These are phyloP conservation scores for Oscheius sp. DNA, from an alignment of 1,140 invertebrate genomes.

Conservation along the genomic window DNA sequence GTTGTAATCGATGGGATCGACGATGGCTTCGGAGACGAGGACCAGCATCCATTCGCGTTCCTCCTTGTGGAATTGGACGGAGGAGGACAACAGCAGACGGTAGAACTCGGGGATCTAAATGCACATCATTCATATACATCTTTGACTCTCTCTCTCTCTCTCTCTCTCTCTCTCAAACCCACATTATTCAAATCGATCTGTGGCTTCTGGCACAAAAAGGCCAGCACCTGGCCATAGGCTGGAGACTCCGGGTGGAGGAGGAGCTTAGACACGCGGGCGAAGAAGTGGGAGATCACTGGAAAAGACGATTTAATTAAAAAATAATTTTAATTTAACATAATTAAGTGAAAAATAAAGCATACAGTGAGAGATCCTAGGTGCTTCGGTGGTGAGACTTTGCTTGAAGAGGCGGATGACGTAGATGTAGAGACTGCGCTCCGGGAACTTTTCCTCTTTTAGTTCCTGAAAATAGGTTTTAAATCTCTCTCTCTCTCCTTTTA, in stretches of 20 bases:
- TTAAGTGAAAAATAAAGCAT: background rate
- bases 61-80: slow-evolving; percentile 41
- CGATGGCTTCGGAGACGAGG: slow-evolving; percentile 42
- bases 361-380: slow-evolving; percentile 45
- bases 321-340: slow-evolving; percentile 5
- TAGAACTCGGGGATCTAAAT: slow-evolving; percentile 49
- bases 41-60: slow-evolving; percentile 49
- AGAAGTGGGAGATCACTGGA: slow-evolving; percentile 55
- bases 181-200: slow-evolving; percentile 45
- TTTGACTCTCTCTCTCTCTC: background rate
- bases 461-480: slow-evolving; percentile 31
- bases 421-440: slow-evolving; percentile 38
- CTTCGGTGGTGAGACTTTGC: slow-evolving; percentile 43
- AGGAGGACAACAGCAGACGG: slow-evolving; percentile 51
- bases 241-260: slow-evolving; percentile 42
- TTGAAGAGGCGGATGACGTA: slow-evolving; percentile 47
- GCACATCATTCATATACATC: background rate
- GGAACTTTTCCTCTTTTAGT: slow-evolving; percentile 45
- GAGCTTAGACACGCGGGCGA: slow-evolving; percentile 50
- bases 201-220: slow-evolving; percentile 50
- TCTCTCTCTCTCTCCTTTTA: too few relatives aligned
- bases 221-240: slow-evolving; percentile 47
- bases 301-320: slow-evolving; percentile 20
- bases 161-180: background rate
- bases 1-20: slow-evolving; percentile 50